phyloP scores from a whole-genome alignment of 2,888 invertebrate species.

The Hypolimnas misippus region DNA sequence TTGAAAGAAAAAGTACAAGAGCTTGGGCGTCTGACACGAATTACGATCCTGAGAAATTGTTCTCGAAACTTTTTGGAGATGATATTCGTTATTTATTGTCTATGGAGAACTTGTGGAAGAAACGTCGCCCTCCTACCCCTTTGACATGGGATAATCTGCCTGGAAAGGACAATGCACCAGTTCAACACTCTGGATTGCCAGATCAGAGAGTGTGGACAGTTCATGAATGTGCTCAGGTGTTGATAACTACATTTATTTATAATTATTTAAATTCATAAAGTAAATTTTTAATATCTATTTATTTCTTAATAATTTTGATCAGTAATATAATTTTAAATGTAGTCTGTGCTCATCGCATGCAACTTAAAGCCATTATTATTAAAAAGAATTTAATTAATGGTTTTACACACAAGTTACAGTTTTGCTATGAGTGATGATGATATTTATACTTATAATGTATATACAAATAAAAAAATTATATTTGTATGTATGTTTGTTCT shows the following conservation, averaged over 20 bases:
- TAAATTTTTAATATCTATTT: too few species aligned
- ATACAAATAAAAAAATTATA: too few species aligned
- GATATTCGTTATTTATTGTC: slow-evolving; percentile 97
- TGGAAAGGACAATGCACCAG: slow-evolving; percentile 76
- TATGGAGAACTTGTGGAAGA: slow-evolving; percentile 98
- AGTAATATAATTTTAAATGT: too few species aligned
- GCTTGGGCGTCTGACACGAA: slow-evolving; percentile 93
- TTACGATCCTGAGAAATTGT: slow-evolving; percentile 93
- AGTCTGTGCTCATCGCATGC: too few species aligned
- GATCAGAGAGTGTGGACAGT: slow-evolving; percentile 93
- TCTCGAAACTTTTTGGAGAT: slow-evolving; percentile 96
- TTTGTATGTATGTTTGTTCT: too few species aligned
- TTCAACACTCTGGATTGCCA: slow-evolving; percentile 80
- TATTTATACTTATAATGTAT: too few species aligned
- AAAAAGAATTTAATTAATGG: too few species aligned
- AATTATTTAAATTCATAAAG: too few species aligned
- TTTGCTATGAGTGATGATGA: too few species aligned
- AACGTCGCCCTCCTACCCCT: slow-evolving; percentile 92
- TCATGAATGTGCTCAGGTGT: slow-evolving; percentile 86
- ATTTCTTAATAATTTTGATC: too few species aligned
- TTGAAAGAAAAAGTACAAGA: slow-evolving; percentile 89
- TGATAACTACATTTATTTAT: slow-evolving; percentile 2
- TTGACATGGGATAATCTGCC: slow-evolving; percentile 88
- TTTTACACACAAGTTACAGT: too few species aligned
- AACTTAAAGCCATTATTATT: too few species aligned